A percentile compares a stretch with the other conserved stretches of the same genome.
These are phyloP conservation scores for Pedionomus torquatus DNA, from an alignment of 2,113 vertebrate genomes.

Conservation along the genomic window DNA sequence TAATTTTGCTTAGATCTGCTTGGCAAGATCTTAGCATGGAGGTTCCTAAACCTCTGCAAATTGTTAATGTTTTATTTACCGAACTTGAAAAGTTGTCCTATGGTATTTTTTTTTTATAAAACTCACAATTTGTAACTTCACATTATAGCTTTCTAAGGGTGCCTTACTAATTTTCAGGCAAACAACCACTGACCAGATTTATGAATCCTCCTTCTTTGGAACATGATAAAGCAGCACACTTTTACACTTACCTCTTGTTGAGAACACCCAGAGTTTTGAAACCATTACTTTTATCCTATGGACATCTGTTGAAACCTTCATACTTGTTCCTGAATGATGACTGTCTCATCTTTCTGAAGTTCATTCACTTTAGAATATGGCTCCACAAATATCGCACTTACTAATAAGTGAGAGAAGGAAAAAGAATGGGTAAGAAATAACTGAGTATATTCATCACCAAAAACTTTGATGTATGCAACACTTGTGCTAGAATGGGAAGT, in stretches of 20 bases:
- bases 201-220: background rate
- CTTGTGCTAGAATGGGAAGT: background rate
- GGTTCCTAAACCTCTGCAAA: background rate
- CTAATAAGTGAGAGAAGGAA: background rate
- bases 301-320: constrained; percentile 27
- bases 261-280: constrained; percentile 31
- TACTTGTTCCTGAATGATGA: constrained; percentile 18
- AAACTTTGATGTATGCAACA: background rate
- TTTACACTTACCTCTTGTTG: background rate
- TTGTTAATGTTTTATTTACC: background rate
- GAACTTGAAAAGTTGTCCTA: background rate
- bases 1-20: background rate
- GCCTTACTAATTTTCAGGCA: background rate
- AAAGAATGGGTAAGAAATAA: background rate
- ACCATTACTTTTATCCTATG: constrained; percentile 14
- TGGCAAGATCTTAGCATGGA: background rate
- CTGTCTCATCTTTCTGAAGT: background rate
- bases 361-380: background rate
- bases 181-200: background rate
- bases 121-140: background rate
- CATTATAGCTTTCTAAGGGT: background rate
- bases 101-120: background rate
- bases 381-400: background rate
- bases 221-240: background rate
- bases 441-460: background rate